A percentile compares a stretch with the other conserved stretches of the same genome.
Conservation (phyloP, 2,797 vertebrate species). For the Basileuterus tristriatus region DNA sequence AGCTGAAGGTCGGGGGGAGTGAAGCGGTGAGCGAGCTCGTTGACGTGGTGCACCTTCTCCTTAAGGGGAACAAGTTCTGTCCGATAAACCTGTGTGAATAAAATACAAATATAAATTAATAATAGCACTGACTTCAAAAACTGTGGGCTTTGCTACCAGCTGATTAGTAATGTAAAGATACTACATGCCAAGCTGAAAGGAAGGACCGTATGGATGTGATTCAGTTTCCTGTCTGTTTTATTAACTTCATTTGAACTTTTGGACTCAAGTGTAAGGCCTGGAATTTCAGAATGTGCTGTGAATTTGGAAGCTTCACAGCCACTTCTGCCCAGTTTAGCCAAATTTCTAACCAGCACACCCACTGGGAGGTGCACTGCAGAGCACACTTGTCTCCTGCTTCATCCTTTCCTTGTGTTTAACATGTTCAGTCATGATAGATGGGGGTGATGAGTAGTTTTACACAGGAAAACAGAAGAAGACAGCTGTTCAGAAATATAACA, state of each 20-base stretch:
- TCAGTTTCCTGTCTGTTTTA: background rate
- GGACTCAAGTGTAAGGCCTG: background rate
- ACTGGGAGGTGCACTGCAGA: background rate
- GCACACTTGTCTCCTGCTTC: background rate
- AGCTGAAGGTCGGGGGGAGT: constrained; percentile 84
- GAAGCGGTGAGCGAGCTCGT: constrained; percentile 87
- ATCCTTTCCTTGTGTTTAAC: background rate
- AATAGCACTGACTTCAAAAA: background rate
- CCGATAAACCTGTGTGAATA: constrained; percentile 83
- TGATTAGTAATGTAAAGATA: background rate
- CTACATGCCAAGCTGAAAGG: background rate
- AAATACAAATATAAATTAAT: background rate
- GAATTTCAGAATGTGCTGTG: background rate
- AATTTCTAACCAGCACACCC: background rate
- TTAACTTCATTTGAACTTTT: background rate
- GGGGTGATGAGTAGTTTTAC: background rate
- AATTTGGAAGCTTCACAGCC: background rate
- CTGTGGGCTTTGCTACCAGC: background rate
- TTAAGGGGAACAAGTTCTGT: constrained; percentile 90
- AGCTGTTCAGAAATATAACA: background rate
- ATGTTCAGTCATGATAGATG: fast-evolving
- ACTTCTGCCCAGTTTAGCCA: background rate
- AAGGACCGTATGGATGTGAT: fast-evolving
- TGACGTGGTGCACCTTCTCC: constrained; percentile 88
- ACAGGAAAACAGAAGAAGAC: background rate